A percentile compares a stretch with the other conserved stretches of the same genome.
Conservation (phyloP, 2,797 vertebrate genomes). For the Leucoraja ocellata region DNA sequence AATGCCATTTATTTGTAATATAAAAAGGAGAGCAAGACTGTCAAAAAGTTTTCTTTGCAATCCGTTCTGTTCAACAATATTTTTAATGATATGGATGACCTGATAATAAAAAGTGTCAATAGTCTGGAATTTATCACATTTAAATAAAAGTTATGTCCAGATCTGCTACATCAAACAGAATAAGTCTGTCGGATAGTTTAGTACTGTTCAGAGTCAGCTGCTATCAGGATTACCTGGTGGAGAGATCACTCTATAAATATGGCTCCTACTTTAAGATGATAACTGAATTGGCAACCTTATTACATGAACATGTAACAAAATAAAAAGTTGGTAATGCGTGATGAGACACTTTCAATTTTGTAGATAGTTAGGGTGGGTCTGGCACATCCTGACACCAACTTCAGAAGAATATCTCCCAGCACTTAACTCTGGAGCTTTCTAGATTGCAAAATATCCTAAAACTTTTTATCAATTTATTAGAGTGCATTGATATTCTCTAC, state of each 20-base stretch:
- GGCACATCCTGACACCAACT: neutral
- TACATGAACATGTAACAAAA: neutral
- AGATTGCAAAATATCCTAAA: slow-evolving; percentile 15
- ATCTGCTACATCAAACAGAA: neutral
- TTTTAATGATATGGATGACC: neutral
- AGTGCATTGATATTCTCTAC: neutral
- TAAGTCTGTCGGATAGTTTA: neutral
- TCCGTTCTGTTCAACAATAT: neutral
- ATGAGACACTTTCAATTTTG: neutral
- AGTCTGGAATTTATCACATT: neutral
- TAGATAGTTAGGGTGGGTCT: neutral
- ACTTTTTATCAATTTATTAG: neutral
- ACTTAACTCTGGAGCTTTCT: slow-evolving; percentile 17
- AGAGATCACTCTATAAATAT: neutral
- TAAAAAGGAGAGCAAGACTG: neutral
- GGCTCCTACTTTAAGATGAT: neutral
- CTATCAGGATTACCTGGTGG: slow-evolving; percentile 1
- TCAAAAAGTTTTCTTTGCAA: neutral
- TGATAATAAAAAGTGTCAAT: neutral
- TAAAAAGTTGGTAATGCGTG: neutral
- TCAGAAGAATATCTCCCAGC: neutral
- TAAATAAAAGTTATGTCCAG: neutral
- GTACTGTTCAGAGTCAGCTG: neutral
- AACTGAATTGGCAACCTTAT: neutral
- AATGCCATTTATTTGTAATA: neutral